Conservation (phyloP, 2,888 invertebrate genomes). For the Epistrophella euchroma region DNA sequence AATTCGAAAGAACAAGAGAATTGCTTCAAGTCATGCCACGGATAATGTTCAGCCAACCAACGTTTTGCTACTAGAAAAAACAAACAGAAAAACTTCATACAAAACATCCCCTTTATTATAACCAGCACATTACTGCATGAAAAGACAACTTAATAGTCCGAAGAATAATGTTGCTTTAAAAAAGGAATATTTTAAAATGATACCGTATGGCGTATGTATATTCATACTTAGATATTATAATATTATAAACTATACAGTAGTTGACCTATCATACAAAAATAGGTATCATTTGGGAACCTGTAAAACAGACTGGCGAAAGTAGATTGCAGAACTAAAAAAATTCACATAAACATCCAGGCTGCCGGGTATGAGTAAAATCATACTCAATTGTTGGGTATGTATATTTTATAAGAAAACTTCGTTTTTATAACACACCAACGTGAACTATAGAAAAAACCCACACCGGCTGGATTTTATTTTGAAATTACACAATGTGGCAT, state of each 20-base stretch:
- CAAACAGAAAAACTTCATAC: slow-evolving; percentile 30
- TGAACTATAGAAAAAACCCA: neutral
- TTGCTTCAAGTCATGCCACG: slow-evolving; percentile 60
- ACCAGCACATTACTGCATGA: neutral
- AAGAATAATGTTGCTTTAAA: neutral
- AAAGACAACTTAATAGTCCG: neutral
- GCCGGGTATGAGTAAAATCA: too few species aligned
- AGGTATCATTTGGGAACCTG: too few species aligned
- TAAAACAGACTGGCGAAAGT: too few species aligned
- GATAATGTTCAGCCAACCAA: slow-evolving; percentile 36
- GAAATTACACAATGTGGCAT: slow-evolving; percentile 59
- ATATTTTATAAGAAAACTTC: neutral
- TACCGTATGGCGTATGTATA: too few species aligned
- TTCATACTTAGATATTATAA: too few species aligned
- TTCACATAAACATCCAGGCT: too few species aligned
- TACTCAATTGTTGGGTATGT: too few species aligned
- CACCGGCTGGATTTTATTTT: slow-evolving; percentile 51
- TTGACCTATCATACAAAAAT: too few species aligned
- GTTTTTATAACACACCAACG: neutral
- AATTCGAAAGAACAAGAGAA: slow-evolving; percentile 27
- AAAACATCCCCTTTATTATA: slow-evolving; percentile 3
- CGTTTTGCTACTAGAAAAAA: slow-evolving; percentile 32
- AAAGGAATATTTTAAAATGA: neutral
- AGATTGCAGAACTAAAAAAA: too few species aligned
- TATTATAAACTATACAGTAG: too few species aligned